Conservation (phyloP, 2,888 invertebrate species). For the Epsilonema sp. region DNA sequence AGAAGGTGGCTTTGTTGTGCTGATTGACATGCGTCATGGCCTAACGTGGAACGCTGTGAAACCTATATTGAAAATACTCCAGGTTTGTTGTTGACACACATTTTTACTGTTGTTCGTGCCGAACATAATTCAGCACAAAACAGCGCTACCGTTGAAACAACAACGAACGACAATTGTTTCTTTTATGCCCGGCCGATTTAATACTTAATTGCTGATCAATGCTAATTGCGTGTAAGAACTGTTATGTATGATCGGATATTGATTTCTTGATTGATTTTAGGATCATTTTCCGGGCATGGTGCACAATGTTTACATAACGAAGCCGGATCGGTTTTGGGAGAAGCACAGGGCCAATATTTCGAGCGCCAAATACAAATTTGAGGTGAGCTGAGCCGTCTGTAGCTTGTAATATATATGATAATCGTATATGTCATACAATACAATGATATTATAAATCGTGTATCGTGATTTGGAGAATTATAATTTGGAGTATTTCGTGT, state of each 20-base stretch:
- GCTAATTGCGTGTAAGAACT: neutral
- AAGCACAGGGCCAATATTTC: conserved; percentile 91
- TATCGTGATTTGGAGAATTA: too few species aligned
- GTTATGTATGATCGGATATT: neutral
- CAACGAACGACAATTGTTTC: too few species aligned
- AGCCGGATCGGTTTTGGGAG: conserved; percentile 99
- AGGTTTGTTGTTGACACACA: too few species aligned
- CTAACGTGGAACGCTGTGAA: conserved; percentile 88
- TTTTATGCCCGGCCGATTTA: neutral
- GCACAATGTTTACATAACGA: conserved; percentile 84
- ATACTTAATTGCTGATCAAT: neutral
- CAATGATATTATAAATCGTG: too few species aligned
- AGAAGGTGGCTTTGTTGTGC: conserved; percentile 73
- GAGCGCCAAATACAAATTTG: conserved; percentile 95
- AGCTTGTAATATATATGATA: too few species aligned
- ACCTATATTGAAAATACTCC: conserved; percentile 73
- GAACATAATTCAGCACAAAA: too few species aligned
- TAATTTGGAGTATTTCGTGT: too few species aligned
- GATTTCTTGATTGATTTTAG: conserved; percentile 43
- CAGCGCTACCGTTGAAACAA: too few species aligned
- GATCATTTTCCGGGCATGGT: conserved; percentile 74
- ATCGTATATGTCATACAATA: too few species aligned
- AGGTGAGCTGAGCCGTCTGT: too few species aligned
- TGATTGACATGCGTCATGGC: conserved; percentile 85
- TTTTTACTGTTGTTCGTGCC: too few species aligned